phyloP scores from a whole-genome alignment of 2,888 invertebrate species.

The Agonopterix subpropinquella region DNA sequence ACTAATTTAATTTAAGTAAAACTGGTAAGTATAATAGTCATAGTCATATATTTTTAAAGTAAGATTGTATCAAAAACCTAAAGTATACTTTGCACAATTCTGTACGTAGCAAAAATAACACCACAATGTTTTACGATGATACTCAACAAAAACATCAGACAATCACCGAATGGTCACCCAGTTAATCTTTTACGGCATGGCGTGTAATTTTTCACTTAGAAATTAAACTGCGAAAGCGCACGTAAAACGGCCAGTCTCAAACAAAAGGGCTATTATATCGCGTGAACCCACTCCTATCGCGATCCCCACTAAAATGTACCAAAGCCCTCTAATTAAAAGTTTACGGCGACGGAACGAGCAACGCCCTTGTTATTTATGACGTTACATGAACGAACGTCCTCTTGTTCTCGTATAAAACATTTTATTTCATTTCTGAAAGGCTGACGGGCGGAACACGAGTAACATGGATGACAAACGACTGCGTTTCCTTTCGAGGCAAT shows the following conservation, averaged over 20 bases:
- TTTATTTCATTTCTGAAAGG: conserved; percentile 9
- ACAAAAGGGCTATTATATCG: conserved; percentile 44
- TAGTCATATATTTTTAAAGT: too few relatives aligned
- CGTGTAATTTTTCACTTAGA: conserved; percentile 48
- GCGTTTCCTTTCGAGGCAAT: conserved; percentile 22
- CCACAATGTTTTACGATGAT: too few relatives aligned
- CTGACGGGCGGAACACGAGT: conserved; percentile 19
- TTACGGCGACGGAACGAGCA: conserved; percentile 33
- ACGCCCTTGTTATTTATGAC: conserved; percentile 32
- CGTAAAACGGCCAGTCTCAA: conserved; percentile 25
- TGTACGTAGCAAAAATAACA: too few relatives aligned
- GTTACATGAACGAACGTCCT: conserved; percentile 15
- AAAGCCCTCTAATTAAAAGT: conserved; percentile 60
- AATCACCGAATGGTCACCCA: conserved; percentile 11
- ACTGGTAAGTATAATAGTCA: too few relatives aligned
- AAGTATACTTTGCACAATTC: too few relatives aligned
- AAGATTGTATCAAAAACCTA: too few relatives aligned
- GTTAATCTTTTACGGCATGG: conserved; percentile 31
- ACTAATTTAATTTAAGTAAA: too few relatives aligned
- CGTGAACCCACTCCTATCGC: conserved; percentile 46
- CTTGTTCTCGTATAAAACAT: conserved; percentile 11
- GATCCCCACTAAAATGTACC: conserved; percentile 45
- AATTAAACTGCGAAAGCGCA: conserved; percentile 28
- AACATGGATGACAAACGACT: conserved; percentile 27
- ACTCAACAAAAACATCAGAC: neutral